These are phyloP conservation scores for Nomia melanderi DNA, from an alignment of 1,140 invertebrate genomes.

Conservation along the genomic window DNA sequence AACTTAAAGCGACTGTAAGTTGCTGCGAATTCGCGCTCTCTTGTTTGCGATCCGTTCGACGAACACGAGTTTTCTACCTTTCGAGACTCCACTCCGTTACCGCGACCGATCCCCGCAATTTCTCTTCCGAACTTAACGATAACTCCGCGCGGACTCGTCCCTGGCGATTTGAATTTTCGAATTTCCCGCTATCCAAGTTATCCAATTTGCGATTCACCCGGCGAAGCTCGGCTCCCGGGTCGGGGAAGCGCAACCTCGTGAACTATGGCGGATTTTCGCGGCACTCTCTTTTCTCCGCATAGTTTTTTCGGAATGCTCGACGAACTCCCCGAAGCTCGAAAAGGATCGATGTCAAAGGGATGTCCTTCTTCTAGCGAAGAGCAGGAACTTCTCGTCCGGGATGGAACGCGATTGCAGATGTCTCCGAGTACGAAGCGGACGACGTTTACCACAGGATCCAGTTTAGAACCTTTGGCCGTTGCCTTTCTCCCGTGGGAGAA, in stretches of 20 bases:
- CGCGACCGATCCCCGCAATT: no score
- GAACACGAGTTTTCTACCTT: no score
- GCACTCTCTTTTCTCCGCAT: neutral
- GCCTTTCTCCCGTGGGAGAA: neutral
- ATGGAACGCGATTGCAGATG: slow-evolving; percentile 25
- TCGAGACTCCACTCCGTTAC: no score
- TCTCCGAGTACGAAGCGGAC: slow-evolving; percentile 15
- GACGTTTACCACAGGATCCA: slow-evolving; percentile 19
- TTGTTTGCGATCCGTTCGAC: neutral
- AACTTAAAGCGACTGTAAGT: no score
- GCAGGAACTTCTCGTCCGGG: slow-evolving; percentile 16
- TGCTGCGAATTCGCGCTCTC: no score
- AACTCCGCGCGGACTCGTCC: no score
- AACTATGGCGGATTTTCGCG: neutral
- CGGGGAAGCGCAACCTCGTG: no score
- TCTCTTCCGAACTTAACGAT: no score
- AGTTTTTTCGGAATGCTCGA: neutral
- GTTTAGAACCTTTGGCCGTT: slow-evolving; percentile 29
- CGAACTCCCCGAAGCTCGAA: neutral
- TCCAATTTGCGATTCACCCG: no score
- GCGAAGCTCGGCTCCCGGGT: no score
- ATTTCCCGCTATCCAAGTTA: no score
- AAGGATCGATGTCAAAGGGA: slow-evolving; percentile 13
- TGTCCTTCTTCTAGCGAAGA: neutral
- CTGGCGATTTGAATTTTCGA: no score